Base-by-base conservation (phyloP, 2,113 vertebrate species). In the Platycercus adscitus region DNA sequence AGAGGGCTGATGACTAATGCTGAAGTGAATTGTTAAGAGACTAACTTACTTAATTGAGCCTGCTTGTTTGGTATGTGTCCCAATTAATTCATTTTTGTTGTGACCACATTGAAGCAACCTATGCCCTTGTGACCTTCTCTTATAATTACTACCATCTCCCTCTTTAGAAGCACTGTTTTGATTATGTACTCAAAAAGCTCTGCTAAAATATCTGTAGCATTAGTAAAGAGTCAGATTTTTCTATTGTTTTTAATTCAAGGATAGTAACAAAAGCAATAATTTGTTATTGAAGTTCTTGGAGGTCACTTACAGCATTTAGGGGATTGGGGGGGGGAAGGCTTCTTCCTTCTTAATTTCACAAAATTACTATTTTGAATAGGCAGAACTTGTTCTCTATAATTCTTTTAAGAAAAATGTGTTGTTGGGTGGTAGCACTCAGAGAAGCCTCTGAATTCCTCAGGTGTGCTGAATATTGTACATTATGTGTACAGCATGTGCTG, bases 31-130 rank as follows among this genome's bases (percentile, higher is more conserved):
- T 94, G 89, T 96, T 94, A 91, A 95, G 80, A 93, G 88, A 84
- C 61, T 68, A 93, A 95, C 91, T 97, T 97, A 91, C 90, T 95
- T 97, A 96, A 97, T 95, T 97, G 92, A 69, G 69, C 71, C 93
- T 86, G 28, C 91, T 96, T 95, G 92, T 96, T 98, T 96, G 64
- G 65, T 97, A 70, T 75, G 29, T 94, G 92, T 94, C 89, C 85
- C 91, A 95, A 70, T 98, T 97, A 95, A 97, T 96, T 96, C 90
- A 75, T 95, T 95, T 97, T 96, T 80, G 77, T 97, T 95, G 94
- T 80, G 91, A 95, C 77, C 86, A 65, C 92, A 79, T 86, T 91
- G 82, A 97, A 97, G 95, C 88, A 95, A 94, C 91, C 89, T 78
- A 56, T 49, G 89, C 93, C 86, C 69, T 95, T 93, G 88, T 94